Percentiles rank a stretch among this genome's conserved stretches.
Evolutionary conservation across 2,113 vertebrate genomes (phyloP).

Genomic region (Pseudolaguvia tuberculata): DNA sequence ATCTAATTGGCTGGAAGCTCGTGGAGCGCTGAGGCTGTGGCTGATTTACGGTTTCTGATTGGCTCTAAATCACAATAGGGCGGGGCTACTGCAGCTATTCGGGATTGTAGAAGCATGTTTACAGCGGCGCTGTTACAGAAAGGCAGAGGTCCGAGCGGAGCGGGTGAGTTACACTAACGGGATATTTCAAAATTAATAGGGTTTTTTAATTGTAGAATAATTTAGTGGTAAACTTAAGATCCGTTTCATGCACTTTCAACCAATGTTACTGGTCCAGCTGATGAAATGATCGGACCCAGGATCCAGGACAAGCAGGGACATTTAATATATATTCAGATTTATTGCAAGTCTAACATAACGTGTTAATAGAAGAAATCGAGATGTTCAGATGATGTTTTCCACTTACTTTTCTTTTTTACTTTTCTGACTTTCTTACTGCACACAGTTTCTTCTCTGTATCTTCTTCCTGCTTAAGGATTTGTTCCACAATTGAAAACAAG

Average conservation of each 20-base stretch:
- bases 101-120: conserved; percentile 63
- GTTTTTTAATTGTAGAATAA: neutral
- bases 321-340: neutral
- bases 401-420: too few relatives aligned
- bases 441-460: neutral
- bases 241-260: too few relatives aligned
- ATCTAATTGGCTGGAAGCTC: conserved; percentile 54
- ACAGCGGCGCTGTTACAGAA: conserved; percentile 46
- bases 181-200: too few relatives aligned
- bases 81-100: conserved; percentile 55
- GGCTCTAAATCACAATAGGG: conserved; percentile 53
- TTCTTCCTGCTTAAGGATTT: conserved; percentile 4
- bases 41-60: conserved; percentile 45
- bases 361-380: too few relatives aligned
- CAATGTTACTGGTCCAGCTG: neutral
- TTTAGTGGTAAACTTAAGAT: neutral
- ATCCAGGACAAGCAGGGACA: neutral
- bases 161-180: neutral
- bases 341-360: too few relatives aligned
- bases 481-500: conserved; percentile 4
- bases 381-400: too few relatives aligned
- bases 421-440: too few relatives aligned
- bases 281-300: neutral
- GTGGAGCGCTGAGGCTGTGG: conserved; percentile 44
- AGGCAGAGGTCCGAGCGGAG: conserved; percentile 43